Conservation (phyloP, 2,888 invertebrate genomes). For the Drosophila falleni region DNA sequence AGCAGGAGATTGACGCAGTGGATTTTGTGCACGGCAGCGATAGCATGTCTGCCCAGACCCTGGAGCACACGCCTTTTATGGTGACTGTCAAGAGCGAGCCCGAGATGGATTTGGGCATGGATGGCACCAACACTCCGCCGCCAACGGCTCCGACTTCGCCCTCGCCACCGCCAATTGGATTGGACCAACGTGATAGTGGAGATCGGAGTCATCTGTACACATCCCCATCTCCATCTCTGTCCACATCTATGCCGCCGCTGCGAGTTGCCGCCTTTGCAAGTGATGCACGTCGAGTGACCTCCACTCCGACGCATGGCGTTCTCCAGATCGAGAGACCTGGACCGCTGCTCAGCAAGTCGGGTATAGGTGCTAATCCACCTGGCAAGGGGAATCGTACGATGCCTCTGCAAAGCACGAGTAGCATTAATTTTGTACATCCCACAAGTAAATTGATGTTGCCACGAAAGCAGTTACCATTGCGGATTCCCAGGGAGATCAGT, state of each 20-base stretch:
- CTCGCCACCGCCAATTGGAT: constrained; percentile 42
- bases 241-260: constrained; percentile 53
- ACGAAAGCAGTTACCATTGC: constrained; percentile 58
- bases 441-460: constrained; percentile 72
- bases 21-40: constrained; percentile 33
- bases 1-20: constrained; percentile 61
- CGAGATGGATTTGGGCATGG: constrained; percentile 65
- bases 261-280: constrained; percentile 82
- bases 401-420: constrained; percentile 61
- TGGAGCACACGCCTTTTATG: constrained; percentile 66
- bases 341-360: constrained; percentile 49
- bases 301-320: constrained; percentile 51
- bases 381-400: constrained; percentile 50
- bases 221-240: constrained; percentile 5
- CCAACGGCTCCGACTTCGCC: constrained; percentile 72
- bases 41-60: constrained; percentile 6
- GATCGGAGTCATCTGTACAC: constrained; percentile 3
- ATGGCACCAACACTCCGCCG: constrained; percentile 68
- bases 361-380: constrained; percentile 5
- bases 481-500: constrained; percentile 65
- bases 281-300: constrained; percentile 11
- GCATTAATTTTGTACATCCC: constrained; percentile 68
- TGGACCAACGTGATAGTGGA: constrained; percentile 1
- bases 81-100: constrained; percentile 65
- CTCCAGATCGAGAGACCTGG: constrained; percentile 65